A percentile compares a stretch with the other conserved stretches of the same genome.
phyloP scores from a whole-genome alignment of 30 jellyfish, hydroid and myxozoan genomes.

The Hydra vulgaris region DNA sequence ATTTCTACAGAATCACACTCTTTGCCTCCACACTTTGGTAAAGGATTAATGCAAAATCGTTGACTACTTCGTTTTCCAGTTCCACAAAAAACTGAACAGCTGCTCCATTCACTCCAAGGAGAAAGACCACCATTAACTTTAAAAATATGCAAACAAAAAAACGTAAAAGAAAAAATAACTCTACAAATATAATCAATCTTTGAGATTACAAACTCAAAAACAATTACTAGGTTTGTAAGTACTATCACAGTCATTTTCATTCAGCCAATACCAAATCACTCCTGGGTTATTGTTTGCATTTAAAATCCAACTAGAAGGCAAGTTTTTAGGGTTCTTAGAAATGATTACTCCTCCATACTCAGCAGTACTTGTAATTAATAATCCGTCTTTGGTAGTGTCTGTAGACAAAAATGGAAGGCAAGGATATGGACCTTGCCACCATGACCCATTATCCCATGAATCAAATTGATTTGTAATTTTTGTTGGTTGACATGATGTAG shows the following conservation, averaged over 20 bases:
- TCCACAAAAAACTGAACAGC: slow-evolving; percentile 67
- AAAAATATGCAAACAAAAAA: no score
- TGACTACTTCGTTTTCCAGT: slow-evolving; percentile 37
- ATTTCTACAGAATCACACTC: slow-evolving; percentile 12
- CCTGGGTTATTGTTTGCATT: slow-evolving; percentile 48
- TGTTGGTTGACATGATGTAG: neutral
- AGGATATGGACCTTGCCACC: slow-evolving; percentile 34
- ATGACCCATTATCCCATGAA: slow-evolving; percentile 42
- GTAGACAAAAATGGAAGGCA: slow-evolving; percentile 79
- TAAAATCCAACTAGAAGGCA: slow-evolving; percentile 62
- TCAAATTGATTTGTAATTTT: slow-evolving; percentile 14
- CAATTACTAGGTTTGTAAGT: slow-evolving; percentile 40
- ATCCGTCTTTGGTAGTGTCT: slow-evolving; percentile 22
- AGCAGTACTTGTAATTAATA: slow-evolving; percentile 51
- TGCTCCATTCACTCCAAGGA: slow-evolving; percentile 73
- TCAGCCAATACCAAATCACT: slow-evolving; percentile 84
- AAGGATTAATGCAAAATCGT: slow-evolving; percentile 60
- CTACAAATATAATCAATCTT: no score
- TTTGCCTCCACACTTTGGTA: slow-evolving; percentile 87
- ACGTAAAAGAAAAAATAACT: no score
- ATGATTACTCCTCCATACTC: slow-evolving; percentile 63
- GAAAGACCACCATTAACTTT: slow-evolving; percentile 70
- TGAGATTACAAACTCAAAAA: neutral
- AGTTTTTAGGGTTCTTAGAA: slow-evolving; percentile 39
- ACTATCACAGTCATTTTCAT: slow-evolving; percentile 78